Conservation (phyloP, 2,113 vertebrate species). For the Marmota monax region DNA sequence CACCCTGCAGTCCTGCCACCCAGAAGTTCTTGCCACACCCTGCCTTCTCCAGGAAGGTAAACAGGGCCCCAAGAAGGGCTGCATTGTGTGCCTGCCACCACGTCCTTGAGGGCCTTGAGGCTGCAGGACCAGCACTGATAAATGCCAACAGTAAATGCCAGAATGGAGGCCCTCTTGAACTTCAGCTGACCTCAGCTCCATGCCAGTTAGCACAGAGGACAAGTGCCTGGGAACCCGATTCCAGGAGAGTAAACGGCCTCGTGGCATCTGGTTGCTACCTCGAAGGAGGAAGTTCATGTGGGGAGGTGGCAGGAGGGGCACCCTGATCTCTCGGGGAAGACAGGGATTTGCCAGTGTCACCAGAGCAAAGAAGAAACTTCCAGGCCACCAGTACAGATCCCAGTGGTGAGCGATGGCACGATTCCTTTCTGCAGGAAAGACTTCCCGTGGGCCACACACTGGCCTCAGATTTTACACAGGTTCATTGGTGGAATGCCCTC, state of each 20-base stretch:
- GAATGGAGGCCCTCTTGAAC: constrained; percentile 57
- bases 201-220: not conserved
- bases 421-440: not conserved
- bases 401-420: not conserved
- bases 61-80: constrained; percentile 67
- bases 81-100: constrained; percentile 61
- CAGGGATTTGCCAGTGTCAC: not conserved
- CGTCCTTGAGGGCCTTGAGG: constrained; percentile 42
- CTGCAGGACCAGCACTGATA: not conserved
- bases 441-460: rapidly evolving
- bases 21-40: constrained; percentile 76
- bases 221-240: not conserved
- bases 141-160: constrained; percentile 25
- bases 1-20: constrained; percentile 65
- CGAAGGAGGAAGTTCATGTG: not conserved
- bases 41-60: constrained; percentile 77
- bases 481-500: not conserved
- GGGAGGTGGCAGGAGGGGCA: not conserved
- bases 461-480: not conserved
- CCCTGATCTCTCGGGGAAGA: not conserved
- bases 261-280: not conserved
- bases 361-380: not conserved
- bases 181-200: constrained; percentile 9
- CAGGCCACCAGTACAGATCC: no score
- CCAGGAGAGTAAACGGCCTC: not conserved